Base-by-base conservation (phyloP, 1,140 invertebrate genomes). In the Megalopta genalis region DNA sequence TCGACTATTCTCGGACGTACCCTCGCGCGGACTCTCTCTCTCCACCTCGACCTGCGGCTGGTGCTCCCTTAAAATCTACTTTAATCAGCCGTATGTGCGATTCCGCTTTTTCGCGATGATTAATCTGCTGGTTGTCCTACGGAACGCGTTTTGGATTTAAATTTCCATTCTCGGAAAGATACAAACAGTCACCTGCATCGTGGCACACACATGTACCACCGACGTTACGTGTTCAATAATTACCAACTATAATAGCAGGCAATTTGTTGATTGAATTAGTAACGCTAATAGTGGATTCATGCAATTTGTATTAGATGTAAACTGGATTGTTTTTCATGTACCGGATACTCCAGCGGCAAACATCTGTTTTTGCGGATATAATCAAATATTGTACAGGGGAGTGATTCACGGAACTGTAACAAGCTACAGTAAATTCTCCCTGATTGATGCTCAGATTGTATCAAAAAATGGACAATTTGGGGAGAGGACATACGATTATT, bases 61-160 rank as follows among this genome's bases (percentile, higher is more conserved):
- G 54, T 70, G n/a, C 16, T 21, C 25, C 14, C 10, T 21, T 63
- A 42, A 64, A 60, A 52, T 42, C 27, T 14, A 32, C 25, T 63
- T 77, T 70, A 71, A 71, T 77, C 42, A 54, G 49, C 52, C 54
- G 25, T 12, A n/a, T 10, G 32, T 18, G n/a, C n/a, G 37, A 14
- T 37, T 52, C 23, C 62, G 3, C 14, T 14, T 62, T 62, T 25
- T 27, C 7, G 2, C 2, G 25, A 3, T 14, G 4, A 32, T 27
- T 62, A 32, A 27, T 62, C 32, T 32, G 32, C 32, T 32, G 32
- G 32, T 2, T 32, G 32, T 32, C 32, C 32, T 32, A 4, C 32
- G 4, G 32, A 32, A 32, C 32, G 32, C 32, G 32, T 32, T 32
- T 1, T 4, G 32, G 32, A 32, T 32, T 32, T 4, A 4, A 32